Base-by-base conservation (phyloP, 53 echinoderm and acorn worm genomes). In the Holothuria leucospilota region DNA sequence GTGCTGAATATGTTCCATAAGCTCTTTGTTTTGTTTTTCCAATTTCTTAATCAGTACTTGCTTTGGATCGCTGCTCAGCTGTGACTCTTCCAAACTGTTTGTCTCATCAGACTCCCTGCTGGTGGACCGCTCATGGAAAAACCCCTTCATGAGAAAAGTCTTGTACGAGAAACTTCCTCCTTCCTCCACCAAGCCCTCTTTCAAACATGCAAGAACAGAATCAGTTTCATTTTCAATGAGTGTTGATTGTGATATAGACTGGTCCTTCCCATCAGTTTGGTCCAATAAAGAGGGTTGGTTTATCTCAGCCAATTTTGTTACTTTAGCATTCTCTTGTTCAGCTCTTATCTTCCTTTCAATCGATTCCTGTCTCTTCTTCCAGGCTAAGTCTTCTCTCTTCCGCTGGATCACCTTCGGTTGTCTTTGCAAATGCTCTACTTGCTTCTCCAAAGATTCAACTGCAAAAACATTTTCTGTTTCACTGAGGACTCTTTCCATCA, bases 1-100 rank as follows among this genome's bases (percentile, higher is more conserved):
- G 40, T 90, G 80, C 29, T 86, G 39, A 21, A 95, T 72, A 67
- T 95, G 95, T 30, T 82, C 82, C 66, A 63, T 85, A 2, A 95
- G 90, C 80, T 92, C 92, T 38, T 65, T 46, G 46, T 88, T 95
- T 69, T 94, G 85, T 15, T 77, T 63, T 34, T 78, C 64, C n/a
- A 93, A 69, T 65, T 88, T 84, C 20, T 80, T 65, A 13, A 89
- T 62, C 13, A 61, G 51, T 28, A 10, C 20, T 20, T 34, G 9
- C 41, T 82, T 82, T 26, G 63, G 65, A 21, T 60, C 61, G 25
- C 34, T 34, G 5, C 60, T 51, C 34, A 39, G 6, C 63, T 61
- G 30, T 29, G 75, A 53, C 68, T 82, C 82, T 52, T 88, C 62
- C 18, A 29, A 24, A 25, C 29, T 29, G 13, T 34, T 70, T 40